A percentile compares a stretch with the other conserved stretches of the same genome.
phyloP scores from a whole-genome alignment of 2,797 vertebrate species.

The Micropoecilia bifurca region DNA sequence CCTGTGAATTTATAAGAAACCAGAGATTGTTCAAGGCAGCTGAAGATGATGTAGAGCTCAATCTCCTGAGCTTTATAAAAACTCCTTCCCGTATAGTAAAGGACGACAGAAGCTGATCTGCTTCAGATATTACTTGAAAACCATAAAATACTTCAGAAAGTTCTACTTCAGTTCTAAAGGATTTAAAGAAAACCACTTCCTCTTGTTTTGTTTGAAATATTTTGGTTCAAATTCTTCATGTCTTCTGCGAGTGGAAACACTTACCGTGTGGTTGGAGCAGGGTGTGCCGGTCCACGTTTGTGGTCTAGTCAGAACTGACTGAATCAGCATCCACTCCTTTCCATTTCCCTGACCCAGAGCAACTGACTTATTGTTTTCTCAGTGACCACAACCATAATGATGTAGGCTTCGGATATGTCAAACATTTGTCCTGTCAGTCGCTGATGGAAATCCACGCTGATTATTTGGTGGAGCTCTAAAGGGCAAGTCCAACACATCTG shows the following conservation, averaged over 20 bases:
- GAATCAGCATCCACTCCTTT: slow-evolving; percentile 40
- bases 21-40: neutral
- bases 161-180: neutral
- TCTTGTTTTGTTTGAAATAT: slow-evolving; percentile 23
- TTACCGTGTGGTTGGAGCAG: slow-evolving; percentile 48
- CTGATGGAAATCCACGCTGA: slow-evolving; percentile 48
- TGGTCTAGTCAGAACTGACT: slow-evolving; percentile 43
- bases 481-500: slow-evolving; percentile 45
- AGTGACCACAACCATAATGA: neutral
- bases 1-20: neutral
- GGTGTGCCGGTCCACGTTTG: slow-evolving; percentile 59
- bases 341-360: slow-evolving; percentile 15
- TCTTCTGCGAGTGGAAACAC: slow-evolving; percentile 58
- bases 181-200: slow-evolving; percentile 8
- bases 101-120: neutral
- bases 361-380: slow-evolving; percentile 50
- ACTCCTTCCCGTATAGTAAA: neutral
- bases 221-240: slow-evolving; percentile 34
- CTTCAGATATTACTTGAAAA: neutral
- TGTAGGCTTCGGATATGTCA: slow-evolving; percentile 31
- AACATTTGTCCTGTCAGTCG: slow-evolving; percentile 28
- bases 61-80: slow-evolving; percentile 9
- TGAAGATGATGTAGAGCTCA: neutral
- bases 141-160: neutral
- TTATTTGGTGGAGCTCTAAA: slow-evolving; percentile 16